phyloP scores from a whole-genome alignment of 23 tunicate species.

The Halocynthia aurantium region DNA sequence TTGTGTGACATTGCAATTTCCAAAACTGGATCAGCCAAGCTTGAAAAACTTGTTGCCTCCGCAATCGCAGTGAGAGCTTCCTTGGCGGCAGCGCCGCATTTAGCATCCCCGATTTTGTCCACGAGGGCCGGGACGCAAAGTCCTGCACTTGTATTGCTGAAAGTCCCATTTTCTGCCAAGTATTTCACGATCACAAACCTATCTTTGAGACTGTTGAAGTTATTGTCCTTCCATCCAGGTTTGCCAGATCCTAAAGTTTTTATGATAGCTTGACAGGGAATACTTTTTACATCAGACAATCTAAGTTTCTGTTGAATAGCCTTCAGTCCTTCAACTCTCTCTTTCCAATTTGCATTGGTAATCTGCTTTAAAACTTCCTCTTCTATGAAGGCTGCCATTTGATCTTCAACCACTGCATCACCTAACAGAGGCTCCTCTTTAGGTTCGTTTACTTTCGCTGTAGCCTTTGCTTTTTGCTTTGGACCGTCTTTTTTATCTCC shows the following conservation, averaged over 20 bases:
- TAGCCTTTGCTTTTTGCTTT: constrained; percentile 10
- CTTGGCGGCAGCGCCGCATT: constrained; percentile 70
- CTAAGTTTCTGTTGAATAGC: constrained; percentile 45
- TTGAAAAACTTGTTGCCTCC: constrained; percentile 65
- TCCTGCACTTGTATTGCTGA: constrained; percentile 66
- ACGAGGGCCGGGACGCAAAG: constrained; percentile 47
- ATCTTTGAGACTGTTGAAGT: constrained; percentile 87
- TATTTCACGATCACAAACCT: constrained; percentile 51
- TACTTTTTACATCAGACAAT: constrained; percentile 22
- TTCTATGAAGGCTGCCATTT: constrained; percentile 43
- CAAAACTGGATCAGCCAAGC: constrained; percentile 58
- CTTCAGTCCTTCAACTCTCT: constrained; percentile 88
- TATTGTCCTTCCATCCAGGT: constrained; percentile 90
- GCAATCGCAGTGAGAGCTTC: constrained; percentile 63
- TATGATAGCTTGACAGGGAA: constrained; percentile 77
- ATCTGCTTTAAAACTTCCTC: constrained; percentile 61
- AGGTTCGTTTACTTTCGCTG: constrained; percentile 12
- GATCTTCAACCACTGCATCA: constrained; percentile 77
- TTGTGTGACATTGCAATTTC: constrained; percentile 64
- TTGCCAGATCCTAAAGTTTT: constrained; percentile 57
- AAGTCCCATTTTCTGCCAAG: constrained; percentile 52
- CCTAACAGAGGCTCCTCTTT: constrained; percentile 52
- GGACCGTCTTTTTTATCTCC: constrained; percentile 32
- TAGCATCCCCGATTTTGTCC: constrained; percentile 86
- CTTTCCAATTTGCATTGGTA: constrained; percentile 79